Conservation (phyloP, 2,888 invertebrate species). For the Conchocele bisecta region DNA sequence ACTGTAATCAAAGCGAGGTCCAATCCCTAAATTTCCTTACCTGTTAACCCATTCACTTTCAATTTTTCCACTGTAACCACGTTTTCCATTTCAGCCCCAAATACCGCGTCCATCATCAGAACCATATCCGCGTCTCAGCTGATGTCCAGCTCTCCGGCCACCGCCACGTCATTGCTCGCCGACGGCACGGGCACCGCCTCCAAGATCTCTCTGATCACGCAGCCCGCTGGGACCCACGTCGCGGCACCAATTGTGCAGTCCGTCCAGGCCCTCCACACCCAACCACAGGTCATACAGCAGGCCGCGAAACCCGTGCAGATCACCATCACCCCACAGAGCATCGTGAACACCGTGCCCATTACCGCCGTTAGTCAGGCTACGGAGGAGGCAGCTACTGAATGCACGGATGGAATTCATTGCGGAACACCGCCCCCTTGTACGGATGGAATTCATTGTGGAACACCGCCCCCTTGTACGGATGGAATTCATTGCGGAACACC, state of each 20-base stretch:
- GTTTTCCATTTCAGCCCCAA: conserved; percentile 46
- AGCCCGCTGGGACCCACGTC: conserved; percentile 64
- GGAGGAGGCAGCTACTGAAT: conserved; percentile 23
- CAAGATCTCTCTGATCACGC: conserved; percentile 71
- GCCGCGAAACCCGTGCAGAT: conserved; percentile 73
- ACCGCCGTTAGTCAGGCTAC: conserved; percentile 47
- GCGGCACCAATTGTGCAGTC: conserved; percentile 27
- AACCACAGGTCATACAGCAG: conserved; percentile 64
- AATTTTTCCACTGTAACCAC: too few relatives aligned
- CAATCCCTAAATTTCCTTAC: too few relatives aligned
- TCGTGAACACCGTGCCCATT: conserved; percentile 86
- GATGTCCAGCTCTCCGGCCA: conserved; percentile 40
- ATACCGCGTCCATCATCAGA: conserved; percentile 53
- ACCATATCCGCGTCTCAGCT: conserved; percentile 62
- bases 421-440: conserved; percentile 32
- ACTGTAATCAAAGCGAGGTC: too few relatives aligned
- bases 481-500: conserved; percentile 51
- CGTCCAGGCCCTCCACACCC: conserved; percentile 55
- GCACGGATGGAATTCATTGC: conserved; percentile 16
- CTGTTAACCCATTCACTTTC: too few relatives aligned
- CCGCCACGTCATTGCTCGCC: conserved; percentile 59
- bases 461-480: conserved; percentile 43
- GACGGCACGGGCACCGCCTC: conserved; percentile 61
- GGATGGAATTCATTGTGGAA: conserved; percentile 35
- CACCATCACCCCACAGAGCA: conserved; percentile 80